These are phyloP conservation scores for Tachina grossa DNA, from an alignment of 2,888 invertebrate genomes.

Conservation along the genomic window DNA sequence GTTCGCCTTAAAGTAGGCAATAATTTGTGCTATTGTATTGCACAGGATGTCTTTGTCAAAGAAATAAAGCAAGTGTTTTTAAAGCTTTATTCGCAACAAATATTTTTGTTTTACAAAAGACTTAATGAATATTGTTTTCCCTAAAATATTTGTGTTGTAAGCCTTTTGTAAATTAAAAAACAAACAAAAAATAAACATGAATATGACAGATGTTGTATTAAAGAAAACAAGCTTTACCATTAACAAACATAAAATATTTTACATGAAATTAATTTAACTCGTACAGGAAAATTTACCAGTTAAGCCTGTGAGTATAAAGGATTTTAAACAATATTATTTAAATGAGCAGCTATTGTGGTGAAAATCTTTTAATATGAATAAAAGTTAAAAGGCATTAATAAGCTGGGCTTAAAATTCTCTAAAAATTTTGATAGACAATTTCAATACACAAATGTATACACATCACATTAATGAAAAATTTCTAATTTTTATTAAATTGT, in stretches of 20 bases:
- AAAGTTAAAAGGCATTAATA: neutral
- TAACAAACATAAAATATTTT: no score
- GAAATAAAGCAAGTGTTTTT: neutral
- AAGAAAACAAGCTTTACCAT: no score
- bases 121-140: no score
- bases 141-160: no score
- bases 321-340: neutral
- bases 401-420: neutral
- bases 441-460: no score
- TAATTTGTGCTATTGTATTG: neutral
- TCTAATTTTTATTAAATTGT: no score
- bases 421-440: no score
- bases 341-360: neutral
- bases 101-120: no score
- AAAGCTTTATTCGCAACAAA: no score
- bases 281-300: neutral
- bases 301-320: conserved; percentile 10
- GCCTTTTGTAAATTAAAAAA: neutral
- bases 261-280: neutral
- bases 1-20: conserved; percentile 42
- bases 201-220: neutral
- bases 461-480: no score
- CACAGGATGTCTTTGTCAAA: neutral
- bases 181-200: neutral
- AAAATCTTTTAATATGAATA: neutral